Conservation (phyloP, 1,140 invertebrate genomes). For the Hydropsyche tenuis region DNA sequence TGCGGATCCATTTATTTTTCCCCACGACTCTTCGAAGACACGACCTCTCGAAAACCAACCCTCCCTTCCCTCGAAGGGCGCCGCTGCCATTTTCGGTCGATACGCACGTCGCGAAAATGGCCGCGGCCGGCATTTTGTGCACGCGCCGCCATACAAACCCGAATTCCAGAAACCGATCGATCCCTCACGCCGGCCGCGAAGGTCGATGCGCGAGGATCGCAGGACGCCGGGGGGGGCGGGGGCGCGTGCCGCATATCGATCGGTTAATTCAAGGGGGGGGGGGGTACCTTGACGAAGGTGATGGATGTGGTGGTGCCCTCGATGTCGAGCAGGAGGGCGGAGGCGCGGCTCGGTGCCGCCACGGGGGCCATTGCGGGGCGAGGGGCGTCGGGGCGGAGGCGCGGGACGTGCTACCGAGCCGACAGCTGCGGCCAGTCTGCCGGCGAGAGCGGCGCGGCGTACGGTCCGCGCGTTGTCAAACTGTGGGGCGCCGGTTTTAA, state of each 20-base stretch:
- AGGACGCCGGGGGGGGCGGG: conserved; percentile 3
- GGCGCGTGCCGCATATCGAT: background rate
- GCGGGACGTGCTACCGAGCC: background rate
- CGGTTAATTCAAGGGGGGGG: no score
- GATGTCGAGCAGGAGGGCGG: conserved; percentile 36
- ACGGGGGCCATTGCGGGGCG: conserved; percentile 6
- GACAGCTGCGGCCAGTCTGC: conserved; percentile 10
- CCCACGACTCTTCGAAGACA: no score
- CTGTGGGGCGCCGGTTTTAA: no score
- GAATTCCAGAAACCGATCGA: background rate
- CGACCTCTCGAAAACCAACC: no score
- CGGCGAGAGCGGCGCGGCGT: background rate
- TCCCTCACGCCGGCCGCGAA: background rate
- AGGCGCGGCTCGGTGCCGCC: background rate
- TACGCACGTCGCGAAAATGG: background rate
- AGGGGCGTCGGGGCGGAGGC: background rate
- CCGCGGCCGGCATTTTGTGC: conserved; percentile 5
- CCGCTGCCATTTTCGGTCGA: no score
- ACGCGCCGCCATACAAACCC: background rate
- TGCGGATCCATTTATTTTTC: no score
- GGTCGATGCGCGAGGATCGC: background rate
- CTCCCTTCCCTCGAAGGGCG: no score
- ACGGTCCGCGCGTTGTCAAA: background rate
- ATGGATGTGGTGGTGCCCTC: conserved; percentile 47
- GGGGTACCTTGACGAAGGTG: conserved; percentile 47